Conservation (phyloP, 2,797 vertebrate genomes). For the Enteromius thamalakanensis region DNA sequence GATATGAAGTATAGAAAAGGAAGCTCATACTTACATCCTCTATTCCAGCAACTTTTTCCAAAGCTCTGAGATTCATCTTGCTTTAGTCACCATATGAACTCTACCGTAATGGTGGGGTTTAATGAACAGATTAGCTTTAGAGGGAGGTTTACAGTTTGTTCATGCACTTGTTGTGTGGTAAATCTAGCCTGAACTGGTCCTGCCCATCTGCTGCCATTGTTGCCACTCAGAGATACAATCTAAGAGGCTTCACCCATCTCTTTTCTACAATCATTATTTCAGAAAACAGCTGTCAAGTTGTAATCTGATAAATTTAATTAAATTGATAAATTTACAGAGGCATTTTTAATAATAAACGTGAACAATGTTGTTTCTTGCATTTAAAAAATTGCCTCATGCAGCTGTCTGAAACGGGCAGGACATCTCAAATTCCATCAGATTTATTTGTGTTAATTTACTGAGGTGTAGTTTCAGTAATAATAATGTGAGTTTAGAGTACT, state of each 20-base stretch:
- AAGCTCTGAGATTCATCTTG: slow-evolving; percentile 99
- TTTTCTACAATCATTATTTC: neutral
- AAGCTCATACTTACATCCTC: slow-evolving; percentile 99
- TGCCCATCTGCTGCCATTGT: slow-evolving; percentile 8
- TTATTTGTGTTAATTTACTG: slow-evolving; percentile 13
- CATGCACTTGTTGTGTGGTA: slow-evolving; percentile 90
- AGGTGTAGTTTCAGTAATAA: slow-evolving; percentile 7
- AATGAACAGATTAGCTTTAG: slow-evolving; percentile 99
- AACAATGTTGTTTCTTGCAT: neutral
- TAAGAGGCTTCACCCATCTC: neutral
- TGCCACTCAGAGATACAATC: neutral
- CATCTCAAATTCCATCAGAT: neutral
- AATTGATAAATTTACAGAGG: neutral
- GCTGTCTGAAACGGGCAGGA: slow-evolving; percentile 22
- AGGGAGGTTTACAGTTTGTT: slow-evolving; percentile 99
- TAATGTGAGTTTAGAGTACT: slow-evolving; percentile 4
- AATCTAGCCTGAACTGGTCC: slow-evolving; percentile 31
- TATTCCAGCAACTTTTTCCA: slow-evolving; percentile 99
- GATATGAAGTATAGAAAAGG: slow-evolving; percentile 95
- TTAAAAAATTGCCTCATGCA: neutral
- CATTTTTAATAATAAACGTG: slow-evolving; percentile 4
- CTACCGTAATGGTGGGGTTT: slow-evolving; percentile 99
- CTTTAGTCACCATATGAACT: slow-evolving; percentile 99
- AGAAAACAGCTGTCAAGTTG: slow-evolving; percentile 18
- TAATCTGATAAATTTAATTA: neutral